Conservation (phyloP, 2,113 vertebrate species). For the Bambusicola thoracicus region DNA sequence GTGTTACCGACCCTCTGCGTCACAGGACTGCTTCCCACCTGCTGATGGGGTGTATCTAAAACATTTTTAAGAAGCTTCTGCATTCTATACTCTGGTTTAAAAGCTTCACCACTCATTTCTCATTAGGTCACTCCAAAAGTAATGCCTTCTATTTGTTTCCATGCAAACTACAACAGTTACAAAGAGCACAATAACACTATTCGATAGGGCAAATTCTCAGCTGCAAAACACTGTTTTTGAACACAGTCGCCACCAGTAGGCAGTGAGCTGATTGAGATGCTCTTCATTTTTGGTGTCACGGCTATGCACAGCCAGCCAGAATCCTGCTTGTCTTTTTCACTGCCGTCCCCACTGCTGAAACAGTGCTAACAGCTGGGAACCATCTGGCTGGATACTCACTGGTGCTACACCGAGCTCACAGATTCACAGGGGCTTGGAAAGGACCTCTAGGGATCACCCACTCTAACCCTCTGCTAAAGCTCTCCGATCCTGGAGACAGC, state of each 20-base stretch:
- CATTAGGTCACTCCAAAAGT: neutral
- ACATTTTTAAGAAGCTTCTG: neutral
- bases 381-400: neutral
- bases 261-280: no score
- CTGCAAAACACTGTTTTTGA: neutral
- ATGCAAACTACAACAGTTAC: neutral
- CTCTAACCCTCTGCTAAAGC: neutral
- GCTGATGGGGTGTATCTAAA: neutral
- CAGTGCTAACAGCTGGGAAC: neutral
- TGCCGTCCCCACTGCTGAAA: no score
- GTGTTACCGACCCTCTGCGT: neutral
- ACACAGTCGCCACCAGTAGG: neutral
- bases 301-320: no score
- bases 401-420: neutral
- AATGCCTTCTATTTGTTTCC: neutral
- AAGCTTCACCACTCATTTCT: neutral
- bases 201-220: neutral
- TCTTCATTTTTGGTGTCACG: no score
- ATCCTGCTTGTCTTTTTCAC: no score
- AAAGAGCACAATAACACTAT: neutral
- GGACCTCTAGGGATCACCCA: neutral
- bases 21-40: neutral
- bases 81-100: neutral
- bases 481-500: neutral
- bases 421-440: neutral